phyloP scores from a whole-genome alignment of 2,797 vertebrate genomes.

The Florisuga fusca region DNA sequence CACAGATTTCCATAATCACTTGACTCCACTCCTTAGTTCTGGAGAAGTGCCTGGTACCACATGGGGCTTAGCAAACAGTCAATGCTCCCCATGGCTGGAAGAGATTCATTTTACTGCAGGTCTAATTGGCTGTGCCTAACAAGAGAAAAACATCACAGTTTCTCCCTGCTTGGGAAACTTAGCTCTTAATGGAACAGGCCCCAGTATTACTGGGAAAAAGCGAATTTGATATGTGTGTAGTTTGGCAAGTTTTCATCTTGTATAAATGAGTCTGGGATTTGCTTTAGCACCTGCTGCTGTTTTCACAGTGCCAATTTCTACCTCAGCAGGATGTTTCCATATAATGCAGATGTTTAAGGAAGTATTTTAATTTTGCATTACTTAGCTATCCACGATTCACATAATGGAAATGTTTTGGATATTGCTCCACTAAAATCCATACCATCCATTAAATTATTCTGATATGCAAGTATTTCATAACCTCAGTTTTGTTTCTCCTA shows the following conservation, averaged over 20 bases:
- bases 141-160: not conserved
- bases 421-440: not conserved
- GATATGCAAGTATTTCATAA: not conserved
- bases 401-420: not conserved
- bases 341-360: conserved; percentile 36
- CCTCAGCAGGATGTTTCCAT: conserved; percentile 22
- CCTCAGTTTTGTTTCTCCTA: not conserved
- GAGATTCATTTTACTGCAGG: not conserved
- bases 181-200: not conserved
- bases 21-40: not conserved
- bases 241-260: conserved; percentile 31
- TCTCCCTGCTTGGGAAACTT: not conserved
- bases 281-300: conserved; percentile 39
- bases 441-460: not conserved
- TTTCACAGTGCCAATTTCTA: conserved; percentile 30
- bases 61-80: not conserved
- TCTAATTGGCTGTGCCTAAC: conserved; percentile 1
- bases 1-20: conserved; percentile 33
- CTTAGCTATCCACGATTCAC: not conserved
- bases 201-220: conserved; percentile 1
- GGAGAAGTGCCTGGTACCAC: conserved; percentile 25
- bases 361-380: not conserved
- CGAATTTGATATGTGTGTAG: not conserved
- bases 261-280: conserved; percentile 20
- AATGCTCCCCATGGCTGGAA: not conserved